A percentile compares a stretch with the other conserved stretches of the same genome.
These are phyloP conservation scores for Galago senegalensis DNA, from an alignment of 2,797 vertebrate species.

Conservation along the genomic window DNA sequence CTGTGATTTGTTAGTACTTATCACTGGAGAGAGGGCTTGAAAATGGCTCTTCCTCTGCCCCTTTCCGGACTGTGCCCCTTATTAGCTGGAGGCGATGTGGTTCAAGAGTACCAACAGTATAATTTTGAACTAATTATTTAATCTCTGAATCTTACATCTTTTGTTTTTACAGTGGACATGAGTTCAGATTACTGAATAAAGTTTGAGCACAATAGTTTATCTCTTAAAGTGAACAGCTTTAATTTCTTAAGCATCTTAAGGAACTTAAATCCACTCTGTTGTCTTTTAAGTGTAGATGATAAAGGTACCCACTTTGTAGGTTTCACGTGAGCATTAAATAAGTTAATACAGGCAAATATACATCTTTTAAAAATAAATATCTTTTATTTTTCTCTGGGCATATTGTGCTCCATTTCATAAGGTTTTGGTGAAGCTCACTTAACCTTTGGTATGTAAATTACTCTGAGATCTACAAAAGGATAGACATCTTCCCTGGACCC, in stretches of 20 bases:
- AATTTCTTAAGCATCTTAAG: neutral
- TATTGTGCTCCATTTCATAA: neutral
- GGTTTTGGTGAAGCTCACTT: neutral
- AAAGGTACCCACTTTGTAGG: neutral
- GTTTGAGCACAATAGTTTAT: neutral
- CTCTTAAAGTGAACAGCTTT: neutral
- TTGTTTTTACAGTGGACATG: conserved; percentile 11
- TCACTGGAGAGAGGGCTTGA: neutral
- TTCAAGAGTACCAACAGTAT: neutral
- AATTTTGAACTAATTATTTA: conserved; percentile 30
- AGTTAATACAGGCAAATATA: neutral
- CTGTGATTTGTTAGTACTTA: conserved; percentile 31
- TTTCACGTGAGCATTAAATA: neutral
- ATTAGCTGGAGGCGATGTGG: neutral
- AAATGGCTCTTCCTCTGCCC: neutral
- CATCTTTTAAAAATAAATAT: too few species aligned
- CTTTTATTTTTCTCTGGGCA: neutral
- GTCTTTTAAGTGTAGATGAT: neutral
- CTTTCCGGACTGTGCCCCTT: neutral
- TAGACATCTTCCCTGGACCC: neutral
- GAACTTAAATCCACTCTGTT: neutral
- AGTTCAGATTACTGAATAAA: conserved; percentile 50
- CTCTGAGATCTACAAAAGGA: neutral
- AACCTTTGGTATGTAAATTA: neutral
- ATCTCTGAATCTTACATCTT: conserved; percentile 13